Percentiles rank a stretch among this genome's conserved stretches.
Evolutionary conservation across 2,797 vertebrate species (phyloP).

Genomic region (Strix occidentalis): DNA sequence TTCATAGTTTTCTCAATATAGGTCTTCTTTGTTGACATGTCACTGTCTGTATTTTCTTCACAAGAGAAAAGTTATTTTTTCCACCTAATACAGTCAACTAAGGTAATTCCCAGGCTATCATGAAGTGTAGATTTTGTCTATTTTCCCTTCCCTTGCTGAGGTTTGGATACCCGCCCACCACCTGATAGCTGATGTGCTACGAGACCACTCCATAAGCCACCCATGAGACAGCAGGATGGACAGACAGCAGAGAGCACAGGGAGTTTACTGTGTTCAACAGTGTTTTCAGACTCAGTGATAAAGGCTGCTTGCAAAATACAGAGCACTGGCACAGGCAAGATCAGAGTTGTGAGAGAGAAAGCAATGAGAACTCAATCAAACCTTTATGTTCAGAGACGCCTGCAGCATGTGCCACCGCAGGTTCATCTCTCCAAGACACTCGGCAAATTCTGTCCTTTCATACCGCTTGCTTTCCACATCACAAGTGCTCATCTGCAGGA

Average conservation of each 20-base stretch:
- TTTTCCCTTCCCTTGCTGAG: background rate
- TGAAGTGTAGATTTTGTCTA: background rate
- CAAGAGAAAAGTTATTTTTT: background rate
- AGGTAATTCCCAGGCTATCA: background rate
- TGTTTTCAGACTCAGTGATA: background rate
- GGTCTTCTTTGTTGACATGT: background rate
- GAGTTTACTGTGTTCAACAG: background rate
- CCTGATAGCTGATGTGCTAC: background rate
- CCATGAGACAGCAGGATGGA: background rate
- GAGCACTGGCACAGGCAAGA: background rate
- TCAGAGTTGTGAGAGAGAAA: background rate
- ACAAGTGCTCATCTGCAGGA: constrained; percentile 77
- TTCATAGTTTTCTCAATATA: background rate
- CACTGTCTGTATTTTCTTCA: background rate
- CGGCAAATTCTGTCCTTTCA: constrained; percentile 82
- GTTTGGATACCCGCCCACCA: background rate
- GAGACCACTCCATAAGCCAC: background rate
- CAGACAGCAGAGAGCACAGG: background rate
- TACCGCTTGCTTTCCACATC: constrained; percentile 79
- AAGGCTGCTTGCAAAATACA: background rate
- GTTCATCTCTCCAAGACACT: constrained; percentile 84
- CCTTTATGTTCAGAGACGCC: constrained; percentile 79
- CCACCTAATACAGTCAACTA: background rate
- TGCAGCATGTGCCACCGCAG: constrained; percentile 81
- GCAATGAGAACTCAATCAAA: constrained; percentile 24